Evolutionary conservation across 2,113 vertebrate species (phyloP).

Genomic region (Hemichromis elongatus): DNA sequence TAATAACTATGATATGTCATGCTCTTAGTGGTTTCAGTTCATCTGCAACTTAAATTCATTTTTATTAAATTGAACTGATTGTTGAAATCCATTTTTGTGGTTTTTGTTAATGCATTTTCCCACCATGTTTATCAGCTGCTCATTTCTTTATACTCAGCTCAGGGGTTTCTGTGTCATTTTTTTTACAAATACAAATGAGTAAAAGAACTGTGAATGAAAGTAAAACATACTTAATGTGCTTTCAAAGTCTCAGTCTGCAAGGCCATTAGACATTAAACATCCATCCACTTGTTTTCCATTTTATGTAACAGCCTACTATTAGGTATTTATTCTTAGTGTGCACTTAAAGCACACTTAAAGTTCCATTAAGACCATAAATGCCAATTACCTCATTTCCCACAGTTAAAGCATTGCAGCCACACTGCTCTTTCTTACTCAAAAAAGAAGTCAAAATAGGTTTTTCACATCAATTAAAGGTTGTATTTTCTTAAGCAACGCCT

Average conservation of each 20-base stretch:
- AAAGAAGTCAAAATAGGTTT: background rate
- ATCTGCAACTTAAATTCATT: background rate
- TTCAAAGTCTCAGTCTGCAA: background rate
- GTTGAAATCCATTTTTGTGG: background rate
- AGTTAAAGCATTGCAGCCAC: background rate
- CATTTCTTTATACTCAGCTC: background rate
- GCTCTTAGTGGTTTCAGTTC: background rate
- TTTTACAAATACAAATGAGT: background rate
- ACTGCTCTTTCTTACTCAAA: background rate
- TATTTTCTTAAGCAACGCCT: background rate
- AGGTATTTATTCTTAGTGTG: background rate
- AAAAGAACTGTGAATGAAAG: background rate
- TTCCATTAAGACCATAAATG: slow-evolving; percentile 3
- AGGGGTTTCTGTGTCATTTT: background rate
- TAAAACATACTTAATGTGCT: background rate
- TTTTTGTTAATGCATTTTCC: background rate
- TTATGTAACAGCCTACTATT: background rate
- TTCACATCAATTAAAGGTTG: background rate
- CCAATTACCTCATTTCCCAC: background rate
- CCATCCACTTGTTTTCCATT: background rate
- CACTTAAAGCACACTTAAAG: slow-evolving; percentile 1
- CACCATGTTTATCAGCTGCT: background rate
- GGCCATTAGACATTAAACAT: slow-evolving; percentile 26
- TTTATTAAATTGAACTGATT: background rate
- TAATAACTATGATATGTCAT: background rate